Evolutionary conservation across 2,113 vertebrate genomes (phyloP).

Genomic region (Halichoerus grypus): DNA sequence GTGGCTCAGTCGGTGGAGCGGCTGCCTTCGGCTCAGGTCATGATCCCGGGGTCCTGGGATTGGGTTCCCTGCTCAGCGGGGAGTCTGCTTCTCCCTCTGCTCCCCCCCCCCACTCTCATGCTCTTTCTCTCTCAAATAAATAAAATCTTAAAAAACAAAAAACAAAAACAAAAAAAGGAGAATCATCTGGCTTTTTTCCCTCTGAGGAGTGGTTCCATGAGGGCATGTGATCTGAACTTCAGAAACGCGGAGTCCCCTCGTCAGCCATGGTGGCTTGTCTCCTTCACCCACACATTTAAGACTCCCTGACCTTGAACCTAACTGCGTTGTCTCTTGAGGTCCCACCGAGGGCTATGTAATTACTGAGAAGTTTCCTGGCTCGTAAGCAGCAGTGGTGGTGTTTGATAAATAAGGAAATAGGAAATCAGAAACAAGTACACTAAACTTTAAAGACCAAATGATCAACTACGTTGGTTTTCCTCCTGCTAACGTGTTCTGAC

Average conservation of each 20-base stretch:
- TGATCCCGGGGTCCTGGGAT: too few relatives aligned
- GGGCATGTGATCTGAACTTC: neutral
- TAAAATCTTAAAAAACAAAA: too few relatives aligned
- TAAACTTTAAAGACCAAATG: neutral
- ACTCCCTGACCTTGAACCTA: neutral
- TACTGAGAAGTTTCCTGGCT: rapidly evolving
- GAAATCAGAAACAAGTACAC: neutral
- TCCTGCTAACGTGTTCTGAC: rapidly evolving
- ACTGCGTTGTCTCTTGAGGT: too few relatives aligned
- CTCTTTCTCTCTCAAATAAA: too few relatives aligned
- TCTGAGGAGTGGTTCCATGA: neutral
- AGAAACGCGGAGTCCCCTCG: neutral
- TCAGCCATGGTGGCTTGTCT: rapidly evolving
- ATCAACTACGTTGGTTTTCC: neutral
- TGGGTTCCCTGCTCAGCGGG: too few relatives aligned
- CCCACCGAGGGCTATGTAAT: neutral
- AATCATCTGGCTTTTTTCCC: neutral
- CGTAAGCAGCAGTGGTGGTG: neutral
- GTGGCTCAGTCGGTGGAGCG: too few relatives aligned
- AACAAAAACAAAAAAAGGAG: neutral
- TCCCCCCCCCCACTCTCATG: too few relatives aligned
- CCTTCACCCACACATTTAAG: too few relatives aligned
- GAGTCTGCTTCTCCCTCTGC: too few relatives aligned
- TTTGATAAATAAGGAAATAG: rapidly evolving
- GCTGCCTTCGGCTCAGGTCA: too few relatives aligned